A percentile compares a stretch with the other conserved stretches of the same genome.
These are phyloP conservation scores for Muntiacus reevesi DNA, from an alignment of 2,113 vertebrate genomes.

Conservation along the genomic window DNA sequence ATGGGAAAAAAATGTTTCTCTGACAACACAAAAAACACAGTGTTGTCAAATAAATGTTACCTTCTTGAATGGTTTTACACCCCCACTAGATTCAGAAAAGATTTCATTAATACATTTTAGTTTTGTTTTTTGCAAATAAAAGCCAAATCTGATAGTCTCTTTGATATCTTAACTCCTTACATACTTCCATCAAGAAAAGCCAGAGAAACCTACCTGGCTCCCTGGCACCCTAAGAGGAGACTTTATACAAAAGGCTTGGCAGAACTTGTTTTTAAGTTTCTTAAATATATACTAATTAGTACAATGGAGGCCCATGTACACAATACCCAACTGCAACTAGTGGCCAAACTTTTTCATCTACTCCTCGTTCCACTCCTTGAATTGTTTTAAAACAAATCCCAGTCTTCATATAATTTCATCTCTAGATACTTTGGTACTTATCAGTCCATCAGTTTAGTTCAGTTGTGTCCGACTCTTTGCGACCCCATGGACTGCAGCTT, in stretches of 20 bases:
- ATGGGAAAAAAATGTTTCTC: not conserved
- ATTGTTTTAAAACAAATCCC: not conserved
- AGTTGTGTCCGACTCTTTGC: not conserved
- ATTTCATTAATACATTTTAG: not conserved
- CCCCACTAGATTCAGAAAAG: not conserved
- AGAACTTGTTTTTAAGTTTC: slow-evolving; percentile 11
- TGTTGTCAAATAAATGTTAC: not conserved
- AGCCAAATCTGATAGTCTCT: not conserved
- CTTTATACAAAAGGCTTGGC: not conserved
- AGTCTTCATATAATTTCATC: not conserved
- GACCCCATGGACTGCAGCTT: not conserved
- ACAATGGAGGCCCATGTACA: not conserved
- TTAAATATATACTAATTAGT: not conserved
- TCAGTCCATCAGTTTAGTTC: not conserved
- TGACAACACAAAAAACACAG: not conserved
- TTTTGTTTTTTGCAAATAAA: not conserved
- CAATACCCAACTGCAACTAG: not conserved
- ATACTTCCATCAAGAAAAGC: not conserved
- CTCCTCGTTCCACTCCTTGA: not conserved
- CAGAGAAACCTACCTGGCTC: not conserved
- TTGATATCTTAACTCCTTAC: not conserved
- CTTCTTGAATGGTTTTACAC: not conserved
- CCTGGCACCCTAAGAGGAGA: not conserved
- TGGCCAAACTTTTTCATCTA: not conserved
- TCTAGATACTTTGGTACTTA: not conserved